phyloP scores from a whole-genome alignment of 2,888 invertebrate genomes.

The Germaria angustata region DNA sequence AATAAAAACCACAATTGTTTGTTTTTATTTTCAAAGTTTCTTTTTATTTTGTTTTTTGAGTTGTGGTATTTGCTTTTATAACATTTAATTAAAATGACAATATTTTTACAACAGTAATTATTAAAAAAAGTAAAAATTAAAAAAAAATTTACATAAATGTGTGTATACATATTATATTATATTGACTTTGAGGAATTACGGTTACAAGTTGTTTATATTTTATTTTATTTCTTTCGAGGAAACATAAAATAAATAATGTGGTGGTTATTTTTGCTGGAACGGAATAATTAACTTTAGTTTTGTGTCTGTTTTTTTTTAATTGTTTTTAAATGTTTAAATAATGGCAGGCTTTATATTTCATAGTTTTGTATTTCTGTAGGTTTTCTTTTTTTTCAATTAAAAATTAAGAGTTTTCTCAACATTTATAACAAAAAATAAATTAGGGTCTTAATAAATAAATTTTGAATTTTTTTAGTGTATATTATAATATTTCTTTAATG shows the following conservation, averaged over 20 bases:
- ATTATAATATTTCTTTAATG: slow-evolving; percentile 24
- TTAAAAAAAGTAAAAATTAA: slow-evolving; percentile 41
- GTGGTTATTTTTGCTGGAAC: slow-evolving; percentile 68
- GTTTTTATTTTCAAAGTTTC: slow-evolving; percentile 60
- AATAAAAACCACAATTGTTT: neutral
- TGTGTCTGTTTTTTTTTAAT: slow-evolving; percentile 62
- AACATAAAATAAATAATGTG: slow-evolving; percentile 52
- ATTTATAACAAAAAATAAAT: slow-evolving; percentile 11
- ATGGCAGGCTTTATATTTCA: slow-evolving; percentile 78
- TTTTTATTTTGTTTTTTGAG: slow-evolving; percentile 63
- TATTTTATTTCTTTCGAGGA: slow-evolving; percentile 39
- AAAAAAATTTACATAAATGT: slow-evolving; percentile 46
- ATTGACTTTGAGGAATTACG: slow-evolving; percentile 67
- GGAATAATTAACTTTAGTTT: slow-evolving; percentile 72
- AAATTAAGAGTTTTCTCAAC: slow-evolving; percentile 45
- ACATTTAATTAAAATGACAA: slow-evolving; percentile 67
- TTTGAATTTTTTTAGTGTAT: slow-evolving; percentile 44
- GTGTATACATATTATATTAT: slow-evolving; percentile 56
- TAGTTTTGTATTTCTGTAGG: slow-evolving; percentile 73
- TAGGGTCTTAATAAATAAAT: neutral
- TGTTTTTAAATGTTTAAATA: slow-evolving; percentile 52
- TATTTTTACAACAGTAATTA: slow-evolving; percentile 66
- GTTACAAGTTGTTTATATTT: slow-evolving; percentile 55
- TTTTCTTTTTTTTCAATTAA: slow-evolving; percentile 34
- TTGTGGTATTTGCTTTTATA: slow-evolving; percentile 65